A percentile compares a stretch with the other conserved stretches of the same genome.
These are phyloP conservation scores for Dasypolia templi DNA, from an alignment of 2,888 invertebrate species.

Conservation along the genomic window DNA sequence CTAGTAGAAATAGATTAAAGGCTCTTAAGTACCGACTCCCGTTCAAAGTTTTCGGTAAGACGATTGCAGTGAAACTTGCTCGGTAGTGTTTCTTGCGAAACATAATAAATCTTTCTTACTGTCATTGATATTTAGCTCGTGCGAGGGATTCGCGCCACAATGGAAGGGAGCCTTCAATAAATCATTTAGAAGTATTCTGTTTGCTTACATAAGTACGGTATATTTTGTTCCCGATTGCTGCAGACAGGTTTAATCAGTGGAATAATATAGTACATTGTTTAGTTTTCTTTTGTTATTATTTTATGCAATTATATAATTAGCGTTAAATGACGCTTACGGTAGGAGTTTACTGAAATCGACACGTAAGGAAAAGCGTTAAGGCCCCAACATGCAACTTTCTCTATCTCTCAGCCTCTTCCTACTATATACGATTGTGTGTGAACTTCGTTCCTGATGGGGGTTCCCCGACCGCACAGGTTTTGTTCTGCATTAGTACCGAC, in stretches of 20 bases:
- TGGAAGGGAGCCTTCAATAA: conserved; percentile 80
- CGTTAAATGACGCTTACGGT: neutral
- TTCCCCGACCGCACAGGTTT: accelerated
- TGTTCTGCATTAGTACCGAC: neutral
- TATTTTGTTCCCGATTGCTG: conserved; percentile 60
- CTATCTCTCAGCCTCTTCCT: neutral
- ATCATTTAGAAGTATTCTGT: conserved; percentile 84
- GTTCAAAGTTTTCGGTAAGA: conserved; percentile 82
- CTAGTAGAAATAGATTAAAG: conserved; percentile 75
- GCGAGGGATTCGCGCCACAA: conserved; percentile 79
- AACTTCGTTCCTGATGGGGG: neutral
- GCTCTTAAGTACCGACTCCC: conserved; percentile 78
- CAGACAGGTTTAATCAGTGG: conserved; percentile 60
- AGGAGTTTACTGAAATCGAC: neutral
- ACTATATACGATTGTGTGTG: neutral
- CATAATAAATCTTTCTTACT: conserved; percentile 88
- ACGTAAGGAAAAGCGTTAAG: neutral
- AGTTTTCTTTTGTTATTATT: conserved; percentile 22
- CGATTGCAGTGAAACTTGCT: conserved; percentile 83
- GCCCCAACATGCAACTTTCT: neutral
- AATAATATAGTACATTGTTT: conserved; percentile 31
- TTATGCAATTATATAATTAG: neutral
- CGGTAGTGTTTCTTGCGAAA: conserved; percentile 81
- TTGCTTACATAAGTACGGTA: conserved; percentile 73
- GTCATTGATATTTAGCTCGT: conserved; percentile 88